Conservation (phyloP, 2,888 invertebrate species). For the Lamproptera curius region DNA sequence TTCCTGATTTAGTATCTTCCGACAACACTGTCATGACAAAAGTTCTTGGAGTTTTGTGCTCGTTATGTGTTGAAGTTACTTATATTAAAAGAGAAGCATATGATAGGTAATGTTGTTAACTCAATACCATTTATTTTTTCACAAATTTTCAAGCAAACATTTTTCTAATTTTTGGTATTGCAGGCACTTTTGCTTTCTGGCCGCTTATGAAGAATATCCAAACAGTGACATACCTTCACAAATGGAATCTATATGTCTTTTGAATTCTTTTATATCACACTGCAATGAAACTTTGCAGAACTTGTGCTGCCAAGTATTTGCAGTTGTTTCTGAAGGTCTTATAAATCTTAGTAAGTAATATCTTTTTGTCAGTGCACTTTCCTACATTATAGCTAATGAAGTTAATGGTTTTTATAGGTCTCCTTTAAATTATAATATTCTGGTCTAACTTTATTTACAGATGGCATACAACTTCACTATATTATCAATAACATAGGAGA, state of each 20-base stretch:
- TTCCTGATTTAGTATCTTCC: conserved; percentile 86
- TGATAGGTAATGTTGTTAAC: conserved; percentile 53
- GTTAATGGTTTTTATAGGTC: too few species aligned
- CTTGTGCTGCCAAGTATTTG: conserved; percentile 86
- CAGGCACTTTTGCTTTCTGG: conserved; percentile 78
- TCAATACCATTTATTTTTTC: too few species aligned
- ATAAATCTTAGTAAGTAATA: conserved; percentile 59
- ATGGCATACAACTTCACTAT: conserved; percentile 67
- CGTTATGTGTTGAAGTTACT: conserved; percentile 87
- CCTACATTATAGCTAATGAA: too few species aligned
- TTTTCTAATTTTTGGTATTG: conserved; percentile 27
- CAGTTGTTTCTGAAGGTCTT: conserved; percentile 77
- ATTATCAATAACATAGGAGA: conserved; percentile 80
- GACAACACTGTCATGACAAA: conserved; percentile 90
- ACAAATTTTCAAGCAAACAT: too few species aligned
- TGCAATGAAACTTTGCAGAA: conserved; percentile 85
- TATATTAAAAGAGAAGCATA: conserved; percentile 82
- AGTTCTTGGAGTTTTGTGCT: conserved; percentile 87
- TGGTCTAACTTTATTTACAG: conserved; percentile 48
- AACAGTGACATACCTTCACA: conserved; percentile 67
- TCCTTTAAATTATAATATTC: too few species aligned
- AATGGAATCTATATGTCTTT: conserved; percentile 79
- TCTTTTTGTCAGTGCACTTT: background rate
- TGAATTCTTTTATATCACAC: conserved; percentile 83
- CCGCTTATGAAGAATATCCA: conserved; percentile 83